Base-by-base conservation (phyloP, 2,113 vertebrate species). In the Balaeniceps rex region DNA sequence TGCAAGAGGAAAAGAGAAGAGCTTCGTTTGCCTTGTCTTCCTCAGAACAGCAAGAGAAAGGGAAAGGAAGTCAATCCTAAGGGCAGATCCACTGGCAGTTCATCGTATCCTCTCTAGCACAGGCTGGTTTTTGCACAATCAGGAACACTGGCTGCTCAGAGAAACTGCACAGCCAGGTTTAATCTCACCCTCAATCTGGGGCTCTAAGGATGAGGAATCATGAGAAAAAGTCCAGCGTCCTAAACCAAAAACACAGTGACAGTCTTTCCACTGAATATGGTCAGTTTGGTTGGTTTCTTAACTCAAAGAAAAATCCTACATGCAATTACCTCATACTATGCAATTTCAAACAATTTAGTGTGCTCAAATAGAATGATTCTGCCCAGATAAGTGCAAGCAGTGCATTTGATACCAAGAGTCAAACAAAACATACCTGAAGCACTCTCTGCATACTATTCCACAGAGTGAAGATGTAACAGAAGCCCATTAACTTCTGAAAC, bases 1-100 rank as follows among this genome's bases (percentile, higher is more conserved):
- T 97, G 91, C 26, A 64, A 93, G 42, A 29, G 44, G 34, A 79
- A 94, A 95, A 99, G 38, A 49, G 38, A 95, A 90, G 18, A 55
- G 23, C 33, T 70, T 24, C 8, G 3, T 71, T 79, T 44, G 64
- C 16, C 34, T 68, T 34, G 19, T 55, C 55, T 8, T 69, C 51
- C 76, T 81, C n/a, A 40, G 46, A 75, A 51, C 13, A 69, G 77
- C 11, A 36, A 26, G 19, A 60, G 33, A 63, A 86, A 36, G 16
- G 34, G 46, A 33, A 38, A 49, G 42, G 42, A 71, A 7, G 57
- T 13, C 24, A 24, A 16, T 40, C 25, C 52, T 14, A 21, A 61
- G 34, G 16, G 52, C 8, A 51, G 34, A 12, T 36, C 19, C 40
- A 31, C 42, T 14, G 34, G 55, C 24, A 31, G 55, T 24, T 60